Conservation (phyloP, 2,888 invertebrate genomes). For the Troglohyphantes excavatus region DNA sequence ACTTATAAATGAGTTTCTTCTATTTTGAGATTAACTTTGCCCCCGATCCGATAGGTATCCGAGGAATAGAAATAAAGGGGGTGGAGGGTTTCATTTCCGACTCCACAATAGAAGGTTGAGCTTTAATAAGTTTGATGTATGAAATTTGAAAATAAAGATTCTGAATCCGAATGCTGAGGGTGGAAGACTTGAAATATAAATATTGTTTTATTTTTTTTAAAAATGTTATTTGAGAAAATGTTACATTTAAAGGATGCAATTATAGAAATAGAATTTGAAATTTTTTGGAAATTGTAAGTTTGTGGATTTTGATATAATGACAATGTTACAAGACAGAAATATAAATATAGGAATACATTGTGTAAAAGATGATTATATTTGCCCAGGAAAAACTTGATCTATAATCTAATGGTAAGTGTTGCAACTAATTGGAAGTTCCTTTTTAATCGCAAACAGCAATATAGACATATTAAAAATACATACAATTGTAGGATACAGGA, state of each 20-base stretch:
- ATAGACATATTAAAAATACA: too few species aligned
- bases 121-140: not conserved
- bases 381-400: too few species aligned
- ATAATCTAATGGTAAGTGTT: too few species aligned
- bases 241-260: not conserved
- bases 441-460: too few species aligned
- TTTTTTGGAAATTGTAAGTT: not conserved
- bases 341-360: too few species aligned
- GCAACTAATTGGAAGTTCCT: too few species aligned
- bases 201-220: not conserved
- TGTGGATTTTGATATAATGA: not conserved
- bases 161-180: too few species aligned
- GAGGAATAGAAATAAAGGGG: not conserved
- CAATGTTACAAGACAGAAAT: too few species aligned
- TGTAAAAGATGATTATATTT: too few species aligned
- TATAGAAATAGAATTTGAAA: too few species aligned
- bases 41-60: not conserved
- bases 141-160: not conserved
- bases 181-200: too few species aligned
- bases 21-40: slow-evolving; percentile 6
- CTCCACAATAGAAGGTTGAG: not conserved
- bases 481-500: too few species aligned
- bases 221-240: not conserved
- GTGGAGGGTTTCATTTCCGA: not conserved
- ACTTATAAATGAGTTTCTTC: slow-evolving; percentile 5